Evolutionary conservation across 2,888 invertebrate species (phyloP).

Genomic region (Caenorhabditis afra): DNA sequence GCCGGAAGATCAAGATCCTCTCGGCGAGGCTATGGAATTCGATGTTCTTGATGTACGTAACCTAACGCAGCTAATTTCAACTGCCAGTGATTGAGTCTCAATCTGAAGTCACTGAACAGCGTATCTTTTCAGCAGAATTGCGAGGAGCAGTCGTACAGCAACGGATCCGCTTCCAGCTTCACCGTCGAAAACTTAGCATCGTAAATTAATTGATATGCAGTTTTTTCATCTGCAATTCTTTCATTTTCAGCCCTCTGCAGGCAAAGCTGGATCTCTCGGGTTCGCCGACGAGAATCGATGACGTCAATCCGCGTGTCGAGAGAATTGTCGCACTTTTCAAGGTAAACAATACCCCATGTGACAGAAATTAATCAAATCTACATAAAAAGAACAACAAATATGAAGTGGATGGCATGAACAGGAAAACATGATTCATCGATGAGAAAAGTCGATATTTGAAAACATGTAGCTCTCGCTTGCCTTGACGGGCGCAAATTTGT

Average conservation of each 20-base stretch:
- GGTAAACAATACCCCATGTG: constrained; percentile 18
- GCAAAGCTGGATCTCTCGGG: constrained; percentile 46
- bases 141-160: constrained; percentile 48
- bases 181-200: constrained; percentile 46
- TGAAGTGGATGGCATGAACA: too few species aligned
- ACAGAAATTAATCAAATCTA: too few species aligned
- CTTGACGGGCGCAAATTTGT: too few species aligned
- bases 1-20: constrained; percentile 43
- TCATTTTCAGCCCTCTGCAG: constrained; percentile 38
- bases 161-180: constrained; percentile 34
- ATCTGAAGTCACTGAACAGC: not conserved
- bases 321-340: constrained; percentile 41
- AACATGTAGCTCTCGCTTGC: too few species aligned
- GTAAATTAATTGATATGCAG: constrained; percentile 9
- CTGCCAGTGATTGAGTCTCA: too few species aligned
- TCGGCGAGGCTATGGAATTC: constrained; percentile 37
- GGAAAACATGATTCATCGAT: too few species aligned
- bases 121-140: constrained; percentile 10
- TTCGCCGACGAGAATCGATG: constrained; percentile 29
- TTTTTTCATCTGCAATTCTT: not conserved
- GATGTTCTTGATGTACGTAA: constrained; percentile 8
- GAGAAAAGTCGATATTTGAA: too few species aligned
- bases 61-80: too few species aligned
- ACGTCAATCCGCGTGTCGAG: constrained; percentile 44
- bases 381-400: too few species aligned